phyloP scores from a whole-genome alignment of 2,113 vertebrate genomes.

The Microcebus tavaratra region DNA sequence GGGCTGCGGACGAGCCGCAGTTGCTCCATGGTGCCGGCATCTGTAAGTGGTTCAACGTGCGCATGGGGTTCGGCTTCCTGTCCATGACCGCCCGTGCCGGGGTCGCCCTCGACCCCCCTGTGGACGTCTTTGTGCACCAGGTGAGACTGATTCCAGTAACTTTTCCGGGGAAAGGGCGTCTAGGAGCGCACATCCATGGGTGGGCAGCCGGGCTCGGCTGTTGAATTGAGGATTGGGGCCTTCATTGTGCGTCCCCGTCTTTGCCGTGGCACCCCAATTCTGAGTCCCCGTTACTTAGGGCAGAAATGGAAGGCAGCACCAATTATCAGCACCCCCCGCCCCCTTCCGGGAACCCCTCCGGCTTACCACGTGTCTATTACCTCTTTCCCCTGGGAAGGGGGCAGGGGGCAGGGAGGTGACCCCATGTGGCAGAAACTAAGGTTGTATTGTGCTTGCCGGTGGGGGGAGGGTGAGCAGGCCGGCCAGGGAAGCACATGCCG shows the following conservation, averaged over 20 bases:
- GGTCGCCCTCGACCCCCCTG: conserved; percentile 91
- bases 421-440: conserved; percentile 76
- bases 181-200: neutral
- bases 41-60: conserved; percentile 99
- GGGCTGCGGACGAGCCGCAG: conserved; percentile 84
- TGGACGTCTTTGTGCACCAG: conserved; percentile 99
- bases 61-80: conserved; percentile 99
- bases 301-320: neutral
- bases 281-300: neutral
- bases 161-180: neutral
- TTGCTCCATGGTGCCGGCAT: conserved; percentile 90
- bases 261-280: conserved; percentile 6
- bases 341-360: conserved; percentile 59
- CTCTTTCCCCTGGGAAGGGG: conserved; percentile 72
- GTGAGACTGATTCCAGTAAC: conserved; percentile 82
- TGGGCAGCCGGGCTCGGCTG: neutral
- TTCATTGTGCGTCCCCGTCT: neutral
- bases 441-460: conserved; percentile 77
- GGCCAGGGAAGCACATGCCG: conserved; percentile 65
- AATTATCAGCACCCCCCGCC: conserved; percentile 32
- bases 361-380: conserved; percentile 77
- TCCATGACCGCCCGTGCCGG: conserved; percentile 96
- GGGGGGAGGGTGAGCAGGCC: conserved; percentile 68
- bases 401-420: conserved; percentile 75
- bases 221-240: neutral